A percentile compares a stretch with the other conserved stretches of the same genome.
Conservation (phyloP, 2,888 invertebrate genomes). For the Aelia acuminata region DNA sequence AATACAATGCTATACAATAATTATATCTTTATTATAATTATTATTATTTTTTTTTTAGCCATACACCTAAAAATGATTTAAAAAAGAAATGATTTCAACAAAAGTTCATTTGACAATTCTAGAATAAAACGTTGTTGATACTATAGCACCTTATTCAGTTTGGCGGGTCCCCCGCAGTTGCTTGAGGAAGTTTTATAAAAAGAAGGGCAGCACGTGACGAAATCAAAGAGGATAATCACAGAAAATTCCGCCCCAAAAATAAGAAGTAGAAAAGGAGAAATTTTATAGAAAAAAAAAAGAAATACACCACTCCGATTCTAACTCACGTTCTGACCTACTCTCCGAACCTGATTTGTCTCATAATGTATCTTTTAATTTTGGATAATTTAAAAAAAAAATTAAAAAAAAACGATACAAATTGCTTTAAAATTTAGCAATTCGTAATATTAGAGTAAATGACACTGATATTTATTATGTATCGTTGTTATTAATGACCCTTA, state of each 20-base stretch:
- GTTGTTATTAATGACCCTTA: too few species aligned
- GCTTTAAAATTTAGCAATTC: too few species aligned
- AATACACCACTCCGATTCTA: conserved; percentile 22
- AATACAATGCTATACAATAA: too few species aligned
- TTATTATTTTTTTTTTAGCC: too few species aligned
- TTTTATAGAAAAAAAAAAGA: not conserved
- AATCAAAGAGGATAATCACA: not conserved
- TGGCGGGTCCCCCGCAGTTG: not conserved
- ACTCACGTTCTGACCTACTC: conserved; percentile 46
- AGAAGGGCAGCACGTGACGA: not conserved
- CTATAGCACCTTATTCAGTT: not conserved
- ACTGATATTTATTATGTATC: too few species aligned
- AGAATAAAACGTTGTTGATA: not conserved
- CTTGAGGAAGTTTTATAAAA: not conserved
- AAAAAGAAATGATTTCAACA: too few species aligned
- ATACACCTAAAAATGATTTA: too few species aligned
- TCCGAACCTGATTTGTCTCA: not conserved
- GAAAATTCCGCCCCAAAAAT: not conserved
- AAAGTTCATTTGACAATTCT: too few species aligned
- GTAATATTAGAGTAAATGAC: too few species aligned
- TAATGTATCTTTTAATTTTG: not conserved
- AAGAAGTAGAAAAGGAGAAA: conserved; percentile 1
- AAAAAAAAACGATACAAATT: too few species aligned
- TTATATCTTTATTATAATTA: too few species aligned
- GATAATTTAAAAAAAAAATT: not conserved